These are phyloP conservation scores for Epiblema foenella DNA, from an alignment of 2,888 invertebrate genomes.

Conservation along the genomic window DNA sequence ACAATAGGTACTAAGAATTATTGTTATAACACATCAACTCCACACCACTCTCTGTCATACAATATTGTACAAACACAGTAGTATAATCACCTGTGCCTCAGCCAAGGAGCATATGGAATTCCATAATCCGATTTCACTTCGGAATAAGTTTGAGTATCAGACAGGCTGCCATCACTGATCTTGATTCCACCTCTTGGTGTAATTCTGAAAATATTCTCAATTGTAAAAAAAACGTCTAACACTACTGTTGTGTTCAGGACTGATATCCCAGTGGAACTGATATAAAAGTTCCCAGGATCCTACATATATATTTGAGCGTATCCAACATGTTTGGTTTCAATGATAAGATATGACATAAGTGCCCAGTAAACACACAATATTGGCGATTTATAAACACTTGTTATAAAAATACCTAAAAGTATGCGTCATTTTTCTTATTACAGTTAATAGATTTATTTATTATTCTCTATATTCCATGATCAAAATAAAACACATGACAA, in stretches of 20 bases:
- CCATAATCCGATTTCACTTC: slow-evolving; percentile 91
- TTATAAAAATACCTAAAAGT: slow-evolving; percentile 28
- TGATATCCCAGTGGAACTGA: slow-evolving; percentile 22
- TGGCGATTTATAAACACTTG: background rate
- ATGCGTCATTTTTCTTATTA: slow-evolving; percentile 34
- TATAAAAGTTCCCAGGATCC: slow-evolving; percentile 42
- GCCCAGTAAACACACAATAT: slow-evolving; percentile 4
- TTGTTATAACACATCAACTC: slow-evolving; percentile 46
- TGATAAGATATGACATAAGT: slow-evolving; percentile 36
- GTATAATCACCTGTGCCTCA: slow-evolving; percentile 89
- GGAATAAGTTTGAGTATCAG: slow-evolving; percentile 92
- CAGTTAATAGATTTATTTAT: background rate
- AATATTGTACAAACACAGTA: slow-evolving; percentile 21
- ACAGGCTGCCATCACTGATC: slow-evolving; percentile 92
- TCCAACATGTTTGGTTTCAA: slow-evolving; percentile 16
- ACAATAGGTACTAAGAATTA: slow-evolving; percentile 1
- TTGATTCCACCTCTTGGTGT: slow-evolving; percentile 83
- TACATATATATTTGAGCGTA: slow-evolving; percentile 9
- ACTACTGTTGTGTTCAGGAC: background rate
- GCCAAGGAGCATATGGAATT: slow-evolving; percentile 93
- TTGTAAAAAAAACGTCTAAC: slow-evolving; percentile 15
- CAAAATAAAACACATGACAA: background rate
- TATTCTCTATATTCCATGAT: background rate
- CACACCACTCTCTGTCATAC: slow-evolving; percentile 52
- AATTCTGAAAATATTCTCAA: slow-evolving; percentile 64